Evolutionary conservation across 2,113 vertebrate genomes (phyloP), one percentile per base, ranked within the genome.

Genomic region (Sclerurus mexicanus): DNA sequence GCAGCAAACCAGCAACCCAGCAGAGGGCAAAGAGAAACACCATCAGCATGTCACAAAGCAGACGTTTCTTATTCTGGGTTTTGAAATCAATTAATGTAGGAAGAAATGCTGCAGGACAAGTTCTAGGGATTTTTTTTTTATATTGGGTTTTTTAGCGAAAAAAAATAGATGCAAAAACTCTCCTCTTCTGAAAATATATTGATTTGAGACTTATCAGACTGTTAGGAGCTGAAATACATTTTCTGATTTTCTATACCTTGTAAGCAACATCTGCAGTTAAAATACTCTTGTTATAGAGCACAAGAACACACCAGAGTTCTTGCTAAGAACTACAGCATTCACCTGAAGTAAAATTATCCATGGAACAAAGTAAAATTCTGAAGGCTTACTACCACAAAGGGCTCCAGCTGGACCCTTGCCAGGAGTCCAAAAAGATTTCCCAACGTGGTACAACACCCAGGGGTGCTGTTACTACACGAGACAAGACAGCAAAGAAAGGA

Each of bases 401-500:
- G 30, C 39, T 66, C 55, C 42, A 71, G 63, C 28, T 73, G 47
- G 30, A 59, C 39, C 33, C 24, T 12, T 90, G 53, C 14, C 50
- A 35, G 74, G 42, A 4, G 15, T 44, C 55, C 78, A 58, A 24
- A 67, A 62, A 62, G 42, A 31, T 19, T 35, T 30, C 22, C 37
- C 63, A 37, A 25, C 0, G 0, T 12, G 13, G 35, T 63, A 58
- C 3, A 4, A 52, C 56, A 94, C 85, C 64, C 4, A 2, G 22
- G 13, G 28, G 22, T 19, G 35, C 28, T 66, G 24, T 74, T 77
- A 53, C n/a, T 59, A 17, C 1, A 0, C 0, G 2, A 93, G 39
- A 80, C 63, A 84, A 94, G 87, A 80, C 17, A 72, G 82, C 47
- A 71, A 68, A 86, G 52, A 80, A 90, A 90, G 30, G 28, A 81